Conservation (phyloP, 1,140 invertebrate genomes). For the Rhyzopertha dominica region DNA sequence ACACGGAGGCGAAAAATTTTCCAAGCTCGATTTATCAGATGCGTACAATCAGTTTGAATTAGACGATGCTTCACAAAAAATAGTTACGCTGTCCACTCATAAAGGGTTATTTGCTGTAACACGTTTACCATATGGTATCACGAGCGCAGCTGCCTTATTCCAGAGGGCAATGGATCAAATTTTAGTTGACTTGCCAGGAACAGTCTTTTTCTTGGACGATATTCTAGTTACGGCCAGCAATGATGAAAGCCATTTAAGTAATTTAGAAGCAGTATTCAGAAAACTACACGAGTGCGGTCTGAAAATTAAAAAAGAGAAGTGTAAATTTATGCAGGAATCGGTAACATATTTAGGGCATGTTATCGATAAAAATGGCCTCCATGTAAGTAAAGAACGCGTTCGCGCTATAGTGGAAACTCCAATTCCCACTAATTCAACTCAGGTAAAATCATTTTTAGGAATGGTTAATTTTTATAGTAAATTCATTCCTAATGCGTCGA, state of each 20-base stretch:
- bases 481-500: slow-evolving; percentile 1
- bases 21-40: not conserved
- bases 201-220: not conserved
- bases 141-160: not conserved
- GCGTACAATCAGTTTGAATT: slow-evolving; percentile 1
- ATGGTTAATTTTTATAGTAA: not conserved
- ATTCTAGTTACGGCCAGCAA: not conserved
- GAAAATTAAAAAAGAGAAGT: not conserved
- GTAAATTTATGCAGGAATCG: not conserved
- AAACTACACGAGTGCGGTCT: not conserved
- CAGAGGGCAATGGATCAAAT: not conserved
- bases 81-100: not conserved
- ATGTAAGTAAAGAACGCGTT: not conserved
- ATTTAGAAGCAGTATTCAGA: not conserved
- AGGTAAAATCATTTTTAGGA: slow-evolving; percentile 1
- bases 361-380: not conserved
- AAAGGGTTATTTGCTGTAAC: not conserved
- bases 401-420: not conserved
- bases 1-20: not conserved
- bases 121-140: not conserved
- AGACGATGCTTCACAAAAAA: not conserved
- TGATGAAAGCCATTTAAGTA: not conserved
- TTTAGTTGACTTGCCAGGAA: not conserved
- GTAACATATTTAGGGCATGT: not conserved
- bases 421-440: not conserved